Percentiles rank a stretch among this genome's conserved stretches.
Conservation (phyloP, 2,888 invertebrate species). For the Synergus itoensis region DNA sequence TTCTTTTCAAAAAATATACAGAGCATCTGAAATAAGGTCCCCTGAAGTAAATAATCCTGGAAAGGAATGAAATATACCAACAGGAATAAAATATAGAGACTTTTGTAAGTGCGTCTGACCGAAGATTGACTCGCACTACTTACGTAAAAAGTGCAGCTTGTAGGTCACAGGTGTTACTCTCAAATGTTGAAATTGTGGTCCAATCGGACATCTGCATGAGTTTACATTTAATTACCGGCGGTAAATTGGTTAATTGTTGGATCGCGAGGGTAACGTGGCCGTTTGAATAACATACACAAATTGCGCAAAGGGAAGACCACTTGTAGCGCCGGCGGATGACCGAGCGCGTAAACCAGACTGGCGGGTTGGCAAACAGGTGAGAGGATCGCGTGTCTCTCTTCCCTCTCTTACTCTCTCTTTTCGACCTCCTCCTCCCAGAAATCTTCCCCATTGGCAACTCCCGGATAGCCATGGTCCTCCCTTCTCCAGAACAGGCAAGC, state of each 20-base stretch:
- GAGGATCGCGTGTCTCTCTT: conserved; percentile 27
- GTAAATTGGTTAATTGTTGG: conserved; percentile 6
- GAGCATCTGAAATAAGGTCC: too few species aligned
- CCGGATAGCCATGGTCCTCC: conserved; percentile 38
- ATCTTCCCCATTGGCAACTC: conserved; percentile 31
- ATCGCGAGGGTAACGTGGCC: conserved; percentile 20
- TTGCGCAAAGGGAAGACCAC: conserved; percentile 56
- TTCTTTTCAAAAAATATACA: too few species aligned
- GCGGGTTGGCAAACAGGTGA: conserved; percentile 45
- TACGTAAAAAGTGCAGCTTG: background rate
- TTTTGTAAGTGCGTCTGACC: background rate
- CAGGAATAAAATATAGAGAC: background rate
- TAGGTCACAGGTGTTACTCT: background rate
- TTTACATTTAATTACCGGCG: background rate
- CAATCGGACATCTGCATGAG: background rate
- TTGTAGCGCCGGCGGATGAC: conserved; percentile 70
- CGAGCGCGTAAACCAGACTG: conserved; percentile 72
- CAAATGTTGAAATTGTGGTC: background rate
- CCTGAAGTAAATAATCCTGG: too few species aligned
- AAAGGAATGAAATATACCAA: too few species aligned
- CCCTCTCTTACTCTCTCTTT: conserved; percentile 18
- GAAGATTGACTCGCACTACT: background rate
- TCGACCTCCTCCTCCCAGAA: conserved; percentile 6
- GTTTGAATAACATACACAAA: conserved; percentile 12
- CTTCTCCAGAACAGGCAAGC: background rate